Conservation (phyloP, 2,797 vertebrate species). For the Characodon lateralis region DNA sequence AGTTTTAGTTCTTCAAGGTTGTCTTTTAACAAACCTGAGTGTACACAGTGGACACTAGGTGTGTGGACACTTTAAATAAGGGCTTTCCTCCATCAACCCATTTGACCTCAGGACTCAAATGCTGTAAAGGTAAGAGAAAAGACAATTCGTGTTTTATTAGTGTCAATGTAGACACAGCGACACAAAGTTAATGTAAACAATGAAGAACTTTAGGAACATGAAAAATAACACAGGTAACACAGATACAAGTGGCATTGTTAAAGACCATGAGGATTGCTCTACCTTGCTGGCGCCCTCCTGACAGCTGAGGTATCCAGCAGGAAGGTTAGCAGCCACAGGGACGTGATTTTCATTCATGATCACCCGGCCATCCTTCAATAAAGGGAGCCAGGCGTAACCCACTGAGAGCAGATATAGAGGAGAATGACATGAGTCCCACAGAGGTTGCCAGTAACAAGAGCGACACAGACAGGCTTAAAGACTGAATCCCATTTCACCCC, state of each 20-base stretch:
- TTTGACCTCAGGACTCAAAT: conserved; percentile 92
- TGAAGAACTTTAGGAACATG: background rate
- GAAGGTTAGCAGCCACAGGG: conserved; percentile 89
- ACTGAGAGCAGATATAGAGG: conserved; percentile 74
- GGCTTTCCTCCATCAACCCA: conserved; percentile 98
- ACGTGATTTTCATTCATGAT: conserved; percentile 89
- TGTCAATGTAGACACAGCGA: no score
- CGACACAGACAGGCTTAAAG: background rate
- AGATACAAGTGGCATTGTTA: background rate
- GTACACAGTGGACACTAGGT: conserved; percentile 96
- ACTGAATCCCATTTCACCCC: background rate
- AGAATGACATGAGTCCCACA: conserved; percentile 11
- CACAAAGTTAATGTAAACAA: background rate
- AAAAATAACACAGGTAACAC: background rate
- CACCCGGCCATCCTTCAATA: conserved; percentile 93
- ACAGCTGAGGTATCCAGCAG: conserved; percentile 90
- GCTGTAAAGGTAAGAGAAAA: conserved; percentile 75
- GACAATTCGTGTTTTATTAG: background rate
- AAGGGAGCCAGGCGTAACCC: conserved; percentile 93
- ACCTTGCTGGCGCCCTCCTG: conserved; percentile 92
- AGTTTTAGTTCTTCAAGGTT: background rate
- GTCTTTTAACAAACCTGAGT: conserved; percentile 86
- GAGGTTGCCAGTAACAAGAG: conserved; percentile 1
- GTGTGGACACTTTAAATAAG: conserved; percentile 90
- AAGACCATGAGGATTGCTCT: conserved; percentile 28